Percentiles rank a stretch among this genome's conserved stretches.
Conservation (phyloP, 2,113 vertebrate species). For the Lagopus leucura region DNA sequence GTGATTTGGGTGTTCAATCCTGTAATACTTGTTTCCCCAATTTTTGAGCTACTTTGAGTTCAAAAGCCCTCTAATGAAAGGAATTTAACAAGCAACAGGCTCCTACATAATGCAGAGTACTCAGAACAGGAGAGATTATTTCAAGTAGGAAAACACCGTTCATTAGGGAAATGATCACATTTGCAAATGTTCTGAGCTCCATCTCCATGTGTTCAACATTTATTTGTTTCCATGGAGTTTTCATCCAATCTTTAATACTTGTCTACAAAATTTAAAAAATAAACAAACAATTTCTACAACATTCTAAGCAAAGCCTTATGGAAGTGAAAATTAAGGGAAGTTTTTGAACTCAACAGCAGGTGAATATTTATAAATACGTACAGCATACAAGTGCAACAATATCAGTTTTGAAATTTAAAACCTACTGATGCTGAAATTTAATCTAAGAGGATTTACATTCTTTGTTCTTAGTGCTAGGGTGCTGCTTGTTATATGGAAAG, state of each 20-base stretch:
- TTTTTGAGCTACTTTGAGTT: constrained; percentile 48
- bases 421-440: constrained; percentile 37
- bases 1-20: constrained; percentile 34
- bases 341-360: constrained; percentile 32
- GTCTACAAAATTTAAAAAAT: constrained; percentile 72
- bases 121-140: constrained; percentile 59
- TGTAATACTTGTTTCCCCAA: constrained; percentile 41
- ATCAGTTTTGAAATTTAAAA: constrained; percentile 13
- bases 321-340: constrained; percentile 13
- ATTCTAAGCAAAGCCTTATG: constrained; percentile 1
- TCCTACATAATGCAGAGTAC: constrained; percentile 44
- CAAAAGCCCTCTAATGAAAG: constrained; percentile 53
- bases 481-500: not conserved
- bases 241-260: constrained; percentile 87
- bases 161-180: constrained; percentile 72
- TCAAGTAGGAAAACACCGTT: constrained; percentile 49
- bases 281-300: constrained; percentile 59
- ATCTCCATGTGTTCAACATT: constrained; percentile 88
- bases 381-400: constrained; percentile 17
- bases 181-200: constrained; percentile 85
- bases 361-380: constrained; percentile 54
- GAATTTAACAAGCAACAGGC: constrained; percentile 59
- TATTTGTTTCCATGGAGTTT: constrained; percentile 88
- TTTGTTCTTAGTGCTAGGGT: not conserved
- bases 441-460: constrained; percentile 15